Percentiles rank a stretch among this genome's conserved stretches.
phyloP scores from a whole-genome alignment of 2,888 invertebrate species.

The Periphyllus acericola region DNA sequence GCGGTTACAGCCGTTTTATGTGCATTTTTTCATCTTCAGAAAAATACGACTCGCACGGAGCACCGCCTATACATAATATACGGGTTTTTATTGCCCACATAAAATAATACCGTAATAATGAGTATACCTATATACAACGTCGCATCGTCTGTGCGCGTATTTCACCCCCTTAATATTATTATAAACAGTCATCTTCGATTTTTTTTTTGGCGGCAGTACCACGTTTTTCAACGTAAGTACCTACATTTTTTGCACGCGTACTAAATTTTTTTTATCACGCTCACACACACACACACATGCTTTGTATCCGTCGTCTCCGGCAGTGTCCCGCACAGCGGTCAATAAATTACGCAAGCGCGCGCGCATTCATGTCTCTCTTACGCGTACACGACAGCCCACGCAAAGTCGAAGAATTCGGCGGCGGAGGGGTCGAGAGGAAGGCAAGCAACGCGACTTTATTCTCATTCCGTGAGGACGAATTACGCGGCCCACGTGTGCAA shows the following conservation, averaged over 20 bases:
- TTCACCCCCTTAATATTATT: not conserved
- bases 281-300: not conserved
- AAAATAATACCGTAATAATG: constrained; percentile 20
- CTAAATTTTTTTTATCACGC: not conserved
- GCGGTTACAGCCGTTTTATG: not conserved
- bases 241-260: not conserved
- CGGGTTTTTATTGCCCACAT: constrained; percentile 3
- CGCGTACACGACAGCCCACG: not conserved
- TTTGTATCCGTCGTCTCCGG: not conserved
- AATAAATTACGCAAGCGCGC: constrained; percentile 15
- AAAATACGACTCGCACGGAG: not conserved
- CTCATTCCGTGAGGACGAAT: constrained; percentile 1
- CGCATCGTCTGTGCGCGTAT: not conserved
- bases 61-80: not conserved
- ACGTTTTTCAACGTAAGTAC: not conserved
- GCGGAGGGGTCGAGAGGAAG: not conserved
- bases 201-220: not conserved
- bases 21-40: not conserved
- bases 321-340: not conserved
- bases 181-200: not conserved
- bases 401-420: not conserved
- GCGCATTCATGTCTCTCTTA: not conserved
- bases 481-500: not conserved
- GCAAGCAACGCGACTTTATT: not conserved
- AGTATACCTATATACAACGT: not conserved